A percentile compares a stretch with the other conserved stretches of the same genome.
phyloP scores from a whole-genome alignment of 1,140 invertebrate species.

The Ceratina australensis region DNA sequence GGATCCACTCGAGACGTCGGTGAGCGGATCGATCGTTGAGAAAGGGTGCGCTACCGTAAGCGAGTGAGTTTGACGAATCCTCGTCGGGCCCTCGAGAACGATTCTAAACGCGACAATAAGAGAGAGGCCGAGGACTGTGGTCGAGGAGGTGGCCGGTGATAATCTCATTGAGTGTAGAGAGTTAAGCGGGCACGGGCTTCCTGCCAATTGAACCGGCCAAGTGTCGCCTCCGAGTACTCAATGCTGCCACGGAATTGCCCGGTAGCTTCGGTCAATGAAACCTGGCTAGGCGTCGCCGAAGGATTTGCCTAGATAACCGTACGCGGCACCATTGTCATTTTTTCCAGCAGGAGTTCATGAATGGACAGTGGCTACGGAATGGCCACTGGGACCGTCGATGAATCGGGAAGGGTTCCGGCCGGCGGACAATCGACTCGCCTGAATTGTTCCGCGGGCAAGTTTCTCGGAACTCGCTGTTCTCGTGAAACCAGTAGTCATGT shows the following conservation, averaged over 20 bases:
- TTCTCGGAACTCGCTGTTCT: conserved; percentile 42
- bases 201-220: conserved; percentile 73
- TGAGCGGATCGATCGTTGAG: conserved; percentile 15
- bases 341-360: conserved; percentile 39
- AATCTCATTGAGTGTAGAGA: conserved; percentile 72
- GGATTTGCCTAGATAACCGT: conserved; percentile 67
- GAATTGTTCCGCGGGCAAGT: conserved; percentile 30
- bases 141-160: conserved; percentile 59
- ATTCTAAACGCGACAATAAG: conserved; percentile 45
- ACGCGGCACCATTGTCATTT: conserved; percentile 27
- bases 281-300: conserved; percentile 45
- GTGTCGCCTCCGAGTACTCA: conserved; percentile 63
- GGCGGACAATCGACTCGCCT: conserved; percentile 30
- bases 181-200: conserved; percentile 72
- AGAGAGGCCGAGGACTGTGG: conserved; percentile 1
- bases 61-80: conserved; percentile 37
- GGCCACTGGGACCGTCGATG: conserved; percentile 39
- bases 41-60: conserved; percentile 15
- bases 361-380: conserved; percentile 31
- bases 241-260: conserved; percentile 67
- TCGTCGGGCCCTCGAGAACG: conserved; percentile 6
- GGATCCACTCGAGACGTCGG: conserved; percentile 39
- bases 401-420: conserved; percentile 48
- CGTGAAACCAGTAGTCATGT: not conserved
- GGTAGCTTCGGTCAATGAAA: conserved; percentile 63